Evolutionary conservation across 2,888 invertebrate genomes (phyloP), one percentile per base, ranked within the genome.

Genomic region (Lochmaea crataegi): DNA sequence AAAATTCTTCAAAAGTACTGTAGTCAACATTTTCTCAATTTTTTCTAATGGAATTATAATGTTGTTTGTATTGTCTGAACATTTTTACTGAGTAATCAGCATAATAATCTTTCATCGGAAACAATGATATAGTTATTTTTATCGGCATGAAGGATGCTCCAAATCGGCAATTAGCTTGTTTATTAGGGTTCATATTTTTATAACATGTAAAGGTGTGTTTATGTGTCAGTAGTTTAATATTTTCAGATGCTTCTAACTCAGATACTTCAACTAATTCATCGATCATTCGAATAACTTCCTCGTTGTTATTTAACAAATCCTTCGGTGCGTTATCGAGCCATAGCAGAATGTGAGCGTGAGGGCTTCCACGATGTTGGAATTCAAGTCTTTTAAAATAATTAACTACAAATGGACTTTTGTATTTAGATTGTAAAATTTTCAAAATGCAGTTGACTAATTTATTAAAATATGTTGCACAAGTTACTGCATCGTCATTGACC

Each of bases 321-420:
- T 69, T 12, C 45, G 83, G 83, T 57, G 68, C 79, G 79, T 85
- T 82, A 4, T 84, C 79, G 22, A 86, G 77, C 86, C 86, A 87
- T 83, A 80, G 75, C 41, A 80, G 66, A 14, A 78, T 76, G 68
- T 80, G 81, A 65, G 67, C 70, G 63, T 82, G 85, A 26, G 84
- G 26, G 26, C 26, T 26, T 26, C 26, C 26, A 53, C 82, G 77
- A 75, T 84, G 83, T 72, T 85, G 84, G 73, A 85, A 85, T 80
- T 85, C 84, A 48, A 85, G 83, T 45, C 83, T 69, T 70, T 77
- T 78, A 74, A 86, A 86, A 71, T 81, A 86, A 78, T 83, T 56
- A 26, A 14, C 80, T 60, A 81, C 80, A 56, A 84, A 85, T 60
- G 86, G 85, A 76, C 80, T 82, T 14, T 42, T 80, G 66, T 80